Base-by-base conservation (phyloP, 2,888 invertebrate species). In the Cerastis leucographa region DNA sequence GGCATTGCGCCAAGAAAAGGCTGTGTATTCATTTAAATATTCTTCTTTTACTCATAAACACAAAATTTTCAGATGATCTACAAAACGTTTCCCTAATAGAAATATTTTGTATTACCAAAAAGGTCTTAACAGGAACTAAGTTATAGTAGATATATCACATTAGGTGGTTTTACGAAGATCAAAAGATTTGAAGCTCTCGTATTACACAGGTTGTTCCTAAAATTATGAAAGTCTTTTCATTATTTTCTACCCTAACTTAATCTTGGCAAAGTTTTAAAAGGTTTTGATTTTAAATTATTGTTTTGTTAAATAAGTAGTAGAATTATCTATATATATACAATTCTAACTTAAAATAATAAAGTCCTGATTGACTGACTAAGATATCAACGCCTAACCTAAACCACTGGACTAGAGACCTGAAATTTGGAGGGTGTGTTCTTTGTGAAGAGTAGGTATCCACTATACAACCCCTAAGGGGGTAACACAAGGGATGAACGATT, bases 1-100 rank as follows among this genome's bases (percentile, higher is more conserved):
- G 81, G 77, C 72, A 51, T 14, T n/a, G n/a, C 51, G 81, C 77
- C 82, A 81, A 66, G 49, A 66, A 73, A 42, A 66, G 5, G 5
- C 8, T 62, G 22, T 8, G 7, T 70, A 66, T 69, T 56, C 54
- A 44, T 62, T 75, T 25, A 67, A 74, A 59, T 29, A 49, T n/a
- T 19, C n/a, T n/a, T 59, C 2, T 14, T 42, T n/a, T 42, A 7
- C 6, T 51, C 17, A 8, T 40, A 40, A 11, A 2, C 40, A 2
- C 25, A 17, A 35, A 12, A 61, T 68, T 76, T 74, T 40, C 14
- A 46, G 54, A 46, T 65, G 19, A 61, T 61, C 51, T 35, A 29
- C 35, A 35, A 2, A 35, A 35, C n/a, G 40, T 29, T 59, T 29
- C 3, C 59, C n/a, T 19, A 54, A 56, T 8, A 68, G 17, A 51